Conservation (phyloP, 2,888 invertebrate genomes). For the Cecidostiba fungosa region DNA sequence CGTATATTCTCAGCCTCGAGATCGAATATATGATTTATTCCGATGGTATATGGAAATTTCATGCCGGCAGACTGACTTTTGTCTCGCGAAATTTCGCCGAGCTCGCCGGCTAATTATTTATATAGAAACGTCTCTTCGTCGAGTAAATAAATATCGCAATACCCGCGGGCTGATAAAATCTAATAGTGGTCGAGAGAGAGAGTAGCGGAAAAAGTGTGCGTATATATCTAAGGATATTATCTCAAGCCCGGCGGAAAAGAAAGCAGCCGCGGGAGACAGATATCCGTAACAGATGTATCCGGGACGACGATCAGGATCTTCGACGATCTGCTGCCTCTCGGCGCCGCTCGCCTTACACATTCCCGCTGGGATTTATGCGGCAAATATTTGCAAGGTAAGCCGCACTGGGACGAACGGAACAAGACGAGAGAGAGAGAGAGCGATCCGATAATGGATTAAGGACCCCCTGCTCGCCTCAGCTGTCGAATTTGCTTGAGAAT, state of each 20-base stretch:
- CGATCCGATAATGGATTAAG: constrained; percentile 71
- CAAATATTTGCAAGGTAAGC: constrained; percentile 73
- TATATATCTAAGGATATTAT: background rate
- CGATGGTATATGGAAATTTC: no score
- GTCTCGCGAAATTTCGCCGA: constrained; percentile 24
- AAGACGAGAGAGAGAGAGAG: constrained; percentile 15
- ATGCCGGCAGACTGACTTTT: constrained; percentile 35
- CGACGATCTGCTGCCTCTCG: background rate
- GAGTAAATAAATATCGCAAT: no score
- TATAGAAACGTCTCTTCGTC: background rate
- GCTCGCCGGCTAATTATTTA: constrained; percentile 31
- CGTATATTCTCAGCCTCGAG: background rate
- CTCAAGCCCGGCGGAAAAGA: constrained; percentile 24
- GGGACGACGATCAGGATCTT: background rate
- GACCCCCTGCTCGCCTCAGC: background rate
- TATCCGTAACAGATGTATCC: constrained; percentile 53
- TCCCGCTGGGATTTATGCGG: constrained; percentile 69
- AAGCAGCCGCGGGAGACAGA: constrained; percentile 15
- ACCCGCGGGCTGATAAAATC: background rate
- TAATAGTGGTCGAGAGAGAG: background rate
- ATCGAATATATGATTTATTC: constrained; percentile 55
- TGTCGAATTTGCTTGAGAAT: constrained; percentile 36
- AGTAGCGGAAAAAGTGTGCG: background rate
- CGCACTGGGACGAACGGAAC: constrained; percentile 37
- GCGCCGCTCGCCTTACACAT: constrained; percentile 20